These are phyloP conservation scores for Agriopis marginaria DNA, from an alignment of 2,888 invertebrate genomes.

Conservation along the genomic window DNA sequence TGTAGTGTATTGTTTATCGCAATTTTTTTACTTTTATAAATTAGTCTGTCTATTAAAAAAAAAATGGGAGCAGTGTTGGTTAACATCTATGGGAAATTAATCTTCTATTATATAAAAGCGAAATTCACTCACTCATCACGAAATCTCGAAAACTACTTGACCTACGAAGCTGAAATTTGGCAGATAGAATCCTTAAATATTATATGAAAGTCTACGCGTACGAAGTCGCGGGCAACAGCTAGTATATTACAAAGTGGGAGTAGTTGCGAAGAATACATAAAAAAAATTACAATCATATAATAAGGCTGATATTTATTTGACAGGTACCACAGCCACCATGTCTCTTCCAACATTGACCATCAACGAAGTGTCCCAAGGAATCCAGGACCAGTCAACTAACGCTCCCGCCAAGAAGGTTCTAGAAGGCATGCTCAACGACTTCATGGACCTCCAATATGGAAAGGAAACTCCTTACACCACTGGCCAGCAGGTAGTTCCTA, in stretches of 20 bases:
- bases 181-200: no score
- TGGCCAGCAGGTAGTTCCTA: constrained; percentile 71
- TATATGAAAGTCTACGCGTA: no score
- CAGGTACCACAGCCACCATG: constrained; percentile 60
- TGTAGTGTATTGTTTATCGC: no score
- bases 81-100: no score
- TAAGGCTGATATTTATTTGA: neutral
- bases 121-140: no score
- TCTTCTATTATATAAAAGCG: no score
- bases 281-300: neutral
- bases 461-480: constrained; percentile 78
- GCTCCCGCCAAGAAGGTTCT: constrained; percentile 66
- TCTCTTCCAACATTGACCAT: constrained; percentile 69
- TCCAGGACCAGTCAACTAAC: constrained; percentile 62
- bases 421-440: constrained; percentile 74
- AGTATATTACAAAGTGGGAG: neutral
- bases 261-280: neutral
- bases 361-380: constrained; percentile 65
- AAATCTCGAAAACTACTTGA: no score
- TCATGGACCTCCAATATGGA: constrained; percentile 75
- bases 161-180: no score
- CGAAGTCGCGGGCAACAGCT: no score
- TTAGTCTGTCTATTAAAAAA: no score
- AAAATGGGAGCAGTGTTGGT: no score
- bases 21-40: no score